Evolutionary conservation across 2,888 invertebrate genomes (phyloP).

Genomic region (Stegophylla sp.): DNA sequence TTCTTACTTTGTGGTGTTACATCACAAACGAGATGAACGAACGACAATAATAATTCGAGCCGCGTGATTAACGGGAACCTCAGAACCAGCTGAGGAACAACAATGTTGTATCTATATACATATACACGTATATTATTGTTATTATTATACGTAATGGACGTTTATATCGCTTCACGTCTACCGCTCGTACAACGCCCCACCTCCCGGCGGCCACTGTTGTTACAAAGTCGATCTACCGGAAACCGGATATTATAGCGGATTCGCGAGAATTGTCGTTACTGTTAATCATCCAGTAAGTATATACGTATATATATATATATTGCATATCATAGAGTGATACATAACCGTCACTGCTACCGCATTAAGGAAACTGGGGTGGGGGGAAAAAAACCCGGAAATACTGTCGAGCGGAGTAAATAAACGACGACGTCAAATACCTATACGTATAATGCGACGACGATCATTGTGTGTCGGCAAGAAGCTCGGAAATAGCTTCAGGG

Average conservation of each 20-base stretch:
- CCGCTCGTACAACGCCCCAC: background rate
- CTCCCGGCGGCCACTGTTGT: background rate
- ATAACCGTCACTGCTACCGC: background rate
- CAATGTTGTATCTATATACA: background rate
- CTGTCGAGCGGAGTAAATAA: conserved; percentile 4
- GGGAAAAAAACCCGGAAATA: background rate
- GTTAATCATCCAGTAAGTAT: background rate
- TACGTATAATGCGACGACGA: too few species aligned
- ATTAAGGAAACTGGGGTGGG: background rate
- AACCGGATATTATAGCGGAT: conserved; percentile 34
- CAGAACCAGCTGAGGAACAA: background rate
- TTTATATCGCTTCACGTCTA: background rate
- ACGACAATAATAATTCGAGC: background rate
- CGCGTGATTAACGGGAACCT: background rate
- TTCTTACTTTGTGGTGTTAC: background rate
- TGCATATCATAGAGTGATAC: too few species aligned
- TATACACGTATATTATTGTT: too few species aligned
- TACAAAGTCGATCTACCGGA: conserved; percentile 31
- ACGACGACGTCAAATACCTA: background rate
- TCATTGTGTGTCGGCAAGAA: too few species aligned
- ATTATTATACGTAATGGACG: too few species aligned
- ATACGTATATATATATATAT: conserved; percentile 10
- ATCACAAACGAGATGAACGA: background rate
- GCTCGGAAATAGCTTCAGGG: too few species aligned
- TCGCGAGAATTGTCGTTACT: conserved; percentile 5